Base-by-base conservation (phyloP, 2,797 vertebrate genomes). In the Paramormyrops hopkinsi region DNA sequence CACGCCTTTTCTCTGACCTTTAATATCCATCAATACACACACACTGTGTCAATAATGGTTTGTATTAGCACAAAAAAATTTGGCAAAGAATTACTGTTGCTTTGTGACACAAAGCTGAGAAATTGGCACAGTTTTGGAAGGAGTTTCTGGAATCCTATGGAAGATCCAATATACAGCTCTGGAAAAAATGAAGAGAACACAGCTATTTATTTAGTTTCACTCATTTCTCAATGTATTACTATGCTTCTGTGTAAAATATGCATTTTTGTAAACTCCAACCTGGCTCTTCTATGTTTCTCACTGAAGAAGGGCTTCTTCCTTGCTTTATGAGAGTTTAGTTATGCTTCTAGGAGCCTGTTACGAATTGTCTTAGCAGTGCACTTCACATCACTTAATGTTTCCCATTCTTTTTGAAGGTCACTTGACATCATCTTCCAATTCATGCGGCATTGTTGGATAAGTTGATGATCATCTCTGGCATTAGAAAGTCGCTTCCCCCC, bases 1-100 rank as follows among this genome's bases (percentile, higher is more conserved):
- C 91, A 91, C 92, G 92, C 93, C 93, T 93, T 91, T 94, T 89
- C 89, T 92, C 88, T 95, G 94, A 95, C 95, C 94, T 95, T 95
- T 95, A 92, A 92, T 91, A 90, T 92, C 90, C 44, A 87, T 84
- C 41, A 51, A 65, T 79, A 86, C 88, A 88, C 65, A 73, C 53
- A 88, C 53, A 46, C 37, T 65, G 25, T 89, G 91, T 95, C 94
- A 90, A 95, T 96, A 93, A 89, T 91, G 90, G 91, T 95, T 94
- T 94, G 92, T 93, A 94, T 95, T 94, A 95, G 93, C 91, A 93
- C 92, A 92, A 92, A 91, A 93, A 62, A 94, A 92, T 12, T 50
- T 48, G 46, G 19, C 41, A 51, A 50, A 51, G 82, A 9, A 48
- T 54, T 86, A 19, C n/a, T 33, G 22, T 85, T n/a, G 83, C 48